Evolutionary conservation across 2,888 invertebrate species (phyloP).

Genomic region (Yponomeuta cagnagella): DNA sequence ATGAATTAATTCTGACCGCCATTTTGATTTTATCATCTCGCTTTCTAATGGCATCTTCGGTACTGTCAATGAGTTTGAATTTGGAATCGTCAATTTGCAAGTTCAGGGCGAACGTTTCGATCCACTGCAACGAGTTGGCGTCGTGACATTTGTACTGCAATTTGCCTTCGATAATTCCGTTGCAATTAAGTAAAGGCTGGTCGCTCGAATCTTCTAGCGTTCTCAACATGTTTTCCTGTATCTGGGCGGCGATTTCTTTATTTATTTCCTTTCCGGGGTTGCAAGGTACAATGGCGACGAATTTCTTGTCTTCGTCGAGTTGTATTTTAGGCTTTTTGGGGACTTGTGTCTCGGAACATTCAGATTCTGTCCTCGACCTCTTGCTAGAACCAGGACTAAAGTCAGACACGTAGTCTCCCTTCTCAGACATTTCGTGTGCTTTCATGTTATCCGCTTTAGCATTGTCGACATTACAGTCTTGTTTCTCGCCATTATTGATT

Average conservation of each 20-base stretch:
- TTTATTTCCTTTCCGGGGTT: not conserved
- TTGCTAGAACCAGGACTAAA: slow-evolving; percentile 4
- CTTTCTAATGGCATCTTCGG: not conserved
- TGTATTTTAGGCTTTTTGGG: slow-evolving; percentile 4
- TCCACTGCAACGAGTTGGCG: not conserved
- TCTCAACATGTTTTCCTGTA: slow-evolving; percentile 4
- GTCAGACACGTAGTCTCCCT: not conserved
- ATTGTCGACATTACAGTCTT: not conserved
- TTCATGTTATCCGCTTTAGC: not conserved
- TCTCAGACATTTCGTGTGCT: too few species aligned
- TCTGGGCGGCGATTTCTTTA: not conserved
- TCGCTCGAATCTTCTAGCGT: not conserved
- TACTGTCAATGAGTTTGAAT: not conserved
- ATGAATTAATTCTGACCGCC: slow-evolving; percentile 6
- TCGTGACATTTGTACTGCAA: slow-evolving; percentile 9
- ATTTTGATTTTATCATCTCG: slow-evolving; percentile 10
- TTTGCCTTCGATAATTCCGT: not conserved
- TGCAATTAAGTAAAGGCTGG: slow-evolving; percentile 7
- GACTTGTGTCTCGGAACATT: not conserved
- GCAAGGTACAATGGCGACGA: slow-evolving; percentile 2
- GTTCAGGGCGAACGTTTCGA: slow-evolving; percentile 1
- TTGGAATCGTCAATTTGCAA: not conserved
- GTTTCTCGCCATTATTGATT: not conserved
- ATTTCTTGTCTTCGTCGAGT: not conserved
- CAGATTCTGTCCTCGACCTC: slow-evolving; percentile 9